A percentile compares a stretch with the other conserved stretches of the same genome.
Conservation (phyloP, 2,888 invertebrate genomes). For the Drosophila austrosaltans region DNA sequence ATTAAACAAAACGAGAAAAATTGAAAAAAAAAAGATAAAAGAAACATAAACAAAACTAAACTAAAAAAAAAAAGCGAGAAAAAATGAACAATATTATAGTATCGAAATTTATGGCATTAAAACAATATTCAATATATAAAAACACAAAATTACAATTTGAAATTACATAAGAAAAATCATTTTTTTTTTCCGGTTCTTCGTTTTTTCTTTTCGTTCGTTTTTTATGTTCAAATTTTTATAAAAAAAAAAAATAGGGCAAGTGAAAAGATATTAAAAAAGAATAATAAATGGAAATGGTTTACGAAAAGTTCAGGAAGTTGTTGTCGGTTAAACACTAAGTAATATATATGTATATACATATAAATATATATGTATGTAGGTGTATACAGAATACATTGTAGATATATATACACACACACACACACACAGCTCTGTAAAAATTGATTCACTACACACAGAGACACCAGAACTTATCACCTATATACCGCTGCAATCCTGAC, state of each 20-base stretch:
- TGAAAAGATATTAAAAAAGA: background rate
- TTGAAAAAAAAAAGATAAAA: constrained; percentile 51
- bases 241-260: background rate
- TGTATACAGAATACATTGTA: constrained; percentile 5
- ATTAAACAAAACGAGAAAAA: constrained; percentile 58
- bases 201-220: background rate
- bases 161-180: constrained; percentile 22
- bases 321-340: background rate
- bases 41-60: constrained; percentile 27
- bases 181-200: background rate
- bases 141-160: constrained; percentile 18
- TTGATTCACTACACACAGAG: background rate
- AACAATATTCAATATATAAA: constrained; percentile 33
- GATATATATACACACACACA: constrained; percentile 2
- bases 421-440: background rate
- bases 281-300: background rate
- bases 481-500: constrained; percentile 7
- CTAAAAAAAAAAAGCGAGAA: background rate
- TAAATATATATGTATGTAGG: constrained; percentile 17
- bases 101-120: constrained; percentile 54
- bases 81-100: constrained; percentile 6
- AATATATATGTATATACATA: constrained; percentile 14
- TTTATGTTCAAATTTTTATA: background rate
- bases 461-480: background rate
- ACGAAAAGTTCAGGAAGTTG: constrained; percentile 1